phyloP scores from a whole-genome alignment of 1,140 invertebrate genomes.

The Drosophila navojoa region DNA sequence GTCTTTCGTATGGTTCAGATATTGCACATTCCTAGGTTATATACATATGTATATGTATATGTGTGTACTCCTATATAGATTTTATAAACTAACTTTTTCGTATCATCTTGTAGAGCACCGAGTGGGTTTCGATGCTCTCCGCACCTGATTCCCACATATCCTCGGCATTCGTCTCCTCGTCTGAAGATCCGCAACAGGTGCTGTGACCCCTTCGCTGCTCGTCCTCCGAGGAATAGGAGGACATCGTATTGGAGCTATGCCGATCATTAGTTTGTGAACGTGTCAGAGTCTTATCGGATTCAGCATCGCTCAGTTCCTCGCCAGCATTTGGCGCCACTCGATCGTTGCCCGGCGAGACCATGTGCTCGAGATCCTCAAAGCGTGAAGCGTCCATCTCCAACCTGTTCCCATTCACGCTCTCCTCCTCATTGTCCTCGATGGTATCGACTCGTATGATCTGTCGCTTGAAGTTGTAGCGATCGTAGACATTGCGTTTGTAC shows the following conservation, averaged over 20 bases:
- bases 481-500: constrained; percentile 78
- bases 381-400: constrained; percentile 27
- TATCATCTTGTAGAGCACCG: constrained; percentile 90
- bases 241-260: constrained; percentile 39
- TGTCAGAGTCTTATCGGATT: constrained; percentile 76
- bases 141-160: constrained; percentile 92
- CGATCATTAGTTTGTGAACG: constrained; percentile 59
- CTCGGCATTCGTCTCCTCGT: constrained; percentile 89
- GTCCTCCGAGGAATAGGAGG: constrained; percentile 71
- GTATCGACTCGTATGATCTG: constrained; percentile 79
- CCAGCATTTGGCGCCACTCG: constrained; percentile 23
- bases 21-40: constrained; percentile 64
- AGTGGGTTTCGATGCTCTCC: constrained; percentile 93
- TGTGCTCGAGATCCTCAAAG: constrained; percentile 81
- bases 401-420: constrained; percentile 13
- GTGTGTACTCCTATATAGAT: background rate
- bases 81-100: constrained; percentile 78
- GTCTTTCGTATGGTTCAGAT: constrained; percentile 52
- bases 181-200: constrained; percentile 83
- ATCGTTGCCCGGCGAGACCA: constrained; percentile 58
- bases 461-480: constrained; percentile 82
- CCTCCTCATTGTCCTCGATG: constrained; percentile 81
- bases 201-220: constrained; percentile 58
- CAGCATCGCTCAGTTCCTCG: constrained; percentile 67
- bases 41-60: no score